These are phyloP conservation scores for Osmerus eperlanus DNA, from an alignment of 2,113 vertebrate species.

Conservation along the genomic window DNA sequence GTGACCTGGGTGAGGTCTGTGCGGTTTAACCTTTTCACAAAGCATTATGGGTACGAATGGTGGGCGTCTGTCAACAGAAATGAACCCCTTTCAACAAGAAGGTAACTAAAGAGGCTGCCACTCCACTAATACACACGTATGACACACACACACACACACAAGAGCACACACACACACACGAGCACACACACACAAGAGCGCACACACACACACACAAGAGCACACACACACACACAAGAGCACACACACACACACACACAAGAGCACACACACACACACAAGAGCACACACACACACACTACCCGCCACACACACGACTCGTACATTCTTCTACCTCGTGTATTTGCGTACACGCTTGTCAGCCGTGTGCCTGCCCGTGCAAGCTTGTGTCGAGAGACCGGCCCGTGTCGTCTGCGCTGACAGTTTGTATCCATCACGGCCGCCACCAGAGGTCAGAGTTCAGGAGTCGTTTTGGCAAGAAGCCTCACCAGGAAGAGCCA, in stretches of 20 bases:
- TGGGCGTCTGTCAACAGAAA: slow-evolving; percentile 16
- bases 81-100: slow-evolving; percentile 28
- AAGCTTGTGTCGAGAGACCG: not conserved
- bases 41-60: slow-evolving; percentile 28
- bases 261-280: not conserved
- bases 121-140: slow-evolving; percentile 3
- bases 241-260: not conserved
- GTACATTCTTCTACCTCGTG: too few species aligned
- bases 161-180: too few species aligned
- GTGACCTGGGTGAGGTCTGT: slow-evolving; percentile 25
- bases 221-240: not conserved
- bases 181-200: not conserved
- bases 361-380: not conserved
- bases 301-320: not conserved
- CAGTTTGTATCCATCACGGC: slow-evolving; percentile 62
- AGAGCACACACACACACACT: not conserved
- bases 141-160: slow-evolving; percentile 24
- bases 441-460: slow-evolving; percentile 59
- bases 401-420: slow-evolving; percentile 41
- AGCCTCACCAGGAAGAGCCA: slow-evolving; percentile 37
- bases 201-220: too few species aligned
- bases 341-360: too few species aligned
- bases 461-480: slow-evolving; percentile 50
- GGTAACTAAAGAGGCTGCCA: slow-evolving; percentile 16
- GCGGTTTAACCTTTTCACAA: slow-evolving; percentile 30